Evolutionary conservation across 2,888 invertebrate species (phyloP).

Genomic region (Thecocarcelia acutangulata): DNA sequence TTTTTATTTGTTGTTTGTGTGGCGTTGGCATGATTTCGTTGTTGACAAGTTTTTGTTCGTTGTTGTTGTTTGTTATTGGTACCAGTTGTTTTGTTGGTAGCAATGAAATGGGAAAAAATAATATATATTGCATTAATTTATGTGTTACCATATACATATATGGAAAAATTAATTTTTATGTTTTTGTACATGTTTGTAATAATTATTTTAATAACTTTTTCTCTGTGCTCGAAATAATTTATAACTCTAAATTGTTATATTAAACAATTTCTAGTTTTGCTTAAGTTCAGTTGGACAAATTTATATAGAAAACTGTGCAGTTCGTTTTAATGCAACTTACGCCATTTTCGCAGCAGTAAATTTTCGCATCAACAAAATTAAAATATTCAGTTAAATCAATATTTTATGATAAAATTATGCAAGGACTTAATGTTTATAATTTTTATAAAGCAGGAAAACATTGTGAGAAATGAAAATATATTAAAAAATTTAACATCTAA

Average conservation of each 20-base stretch:
- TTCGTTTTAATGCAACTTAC: too few species aligned
- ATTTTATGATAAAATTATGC: too few species aligned
- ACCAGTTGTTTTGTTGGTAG: slow-evolving; percentile 61
- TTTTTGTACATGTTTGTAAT: slow-evolving; percentile 3
- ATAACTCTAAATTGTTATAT: not conserved
- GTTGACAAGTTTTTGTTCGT: slow-evolving; percentile 1
- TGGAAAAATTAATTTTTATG: slow-evolving; percentile 32
- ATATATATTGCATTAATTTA: slow-evolving; percentile 35
- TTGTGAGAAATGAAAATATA: too few species aligned
- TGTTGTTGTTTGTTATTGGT: slow-evolving; percentile 27
- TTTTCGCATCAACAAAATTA: too few species aligned
- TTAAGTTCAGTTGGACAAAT: not conserved
- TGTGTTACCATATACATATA: slow-evolving; percentile 39
- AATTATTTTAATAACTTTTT: slow-evolving; percentile 47
- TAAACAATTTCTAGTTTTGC: not conserved
- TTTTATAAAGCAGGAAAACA: not conserved
- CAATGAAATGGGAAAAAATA: slow-evolving; percentile 25
- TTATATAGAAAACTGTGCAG: not conserved
- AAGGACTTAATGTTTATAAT: too few species aligned
- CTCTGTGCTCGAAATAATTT: slow-evolving; percentile 4
- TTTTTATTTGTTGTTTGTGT: slow-evolving; percentile 32
- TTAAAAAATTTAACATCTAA: too few species aligned
- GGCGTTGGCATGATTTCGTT: not conserved
- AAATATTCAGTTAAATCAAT: too few species aligned
- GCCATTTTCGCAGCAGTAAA: too few species aligned